phyloP scores from a whole-genome alignment of 2,888 invertebrate species.

The Hydropsyche betteni region DNA sequence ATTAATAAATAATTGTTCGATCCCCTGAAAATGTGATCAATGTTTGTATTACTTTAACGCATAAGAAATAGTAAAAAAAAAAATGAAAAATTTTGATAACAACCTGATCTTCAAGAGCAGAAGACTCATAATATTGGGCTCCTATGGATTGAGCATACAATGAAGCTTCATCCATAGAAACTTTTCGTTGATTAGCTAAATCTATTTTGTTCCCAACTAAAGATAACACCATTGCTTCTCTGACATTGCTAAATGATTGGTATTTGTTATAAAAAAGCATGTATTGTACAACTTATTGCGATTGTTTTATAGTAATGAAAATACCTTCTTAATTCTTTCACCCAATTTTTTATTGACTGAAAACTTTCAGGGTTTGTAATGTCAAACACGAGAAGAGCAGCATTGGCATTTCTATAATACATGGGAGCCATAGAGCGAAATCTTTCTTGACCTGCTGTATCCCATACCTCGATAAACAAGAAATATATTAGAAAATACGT shows the following conservation, averaged over 20 bases:
- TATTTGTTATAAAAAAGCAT: not conserved
- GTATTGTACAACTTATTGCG: not conserved
- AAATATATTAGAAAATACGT: no score
- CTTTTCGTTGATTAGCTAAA: conserved; percentile 70
- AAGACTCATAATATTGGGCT: conserved; percentile 86
- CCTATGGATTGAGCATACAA: conserved; percentile 83
- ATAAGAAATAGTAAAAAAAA: not conserved
- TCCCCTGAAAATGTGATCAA: conserved; percentile 63
- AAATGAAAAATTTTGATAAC: not conserved
- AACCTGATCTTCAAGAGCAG: conserved; percentile 79
- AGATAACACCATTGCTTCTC: conserved; percentile 80
- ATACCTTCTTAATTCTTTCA: conserved; percentile 74
- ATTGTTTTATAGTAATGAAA: not conserved
- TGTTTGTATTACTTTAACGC: no score
- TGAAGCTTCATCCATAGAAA: conserved; percentile 73
- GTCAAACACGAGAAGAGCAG: conserved; percentile 88
- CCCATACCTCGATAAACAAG: conserved; percentile 74
- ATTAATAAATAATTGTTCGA: conserved; percentile 76
- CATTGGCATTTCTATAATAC: conserved; percentile 93
- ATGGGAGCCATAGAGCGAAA: conserved; percentile 94
- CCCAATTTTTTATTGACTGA: conserved; percentile 85
- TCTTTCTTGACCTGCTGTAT: conserved; percentile 88
- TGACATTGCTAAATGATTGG: conserved; percentile 70
- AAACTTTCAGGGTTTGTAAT: conserved; percentile 81
- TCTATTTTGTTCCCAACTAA: conserved; percentile 90